These are phyloP conservation scores for Eudasyphora cyanicolor DNA, from an alignment of 2,888 invertebrate genomes.

Conservation along the genomic window DNA sequence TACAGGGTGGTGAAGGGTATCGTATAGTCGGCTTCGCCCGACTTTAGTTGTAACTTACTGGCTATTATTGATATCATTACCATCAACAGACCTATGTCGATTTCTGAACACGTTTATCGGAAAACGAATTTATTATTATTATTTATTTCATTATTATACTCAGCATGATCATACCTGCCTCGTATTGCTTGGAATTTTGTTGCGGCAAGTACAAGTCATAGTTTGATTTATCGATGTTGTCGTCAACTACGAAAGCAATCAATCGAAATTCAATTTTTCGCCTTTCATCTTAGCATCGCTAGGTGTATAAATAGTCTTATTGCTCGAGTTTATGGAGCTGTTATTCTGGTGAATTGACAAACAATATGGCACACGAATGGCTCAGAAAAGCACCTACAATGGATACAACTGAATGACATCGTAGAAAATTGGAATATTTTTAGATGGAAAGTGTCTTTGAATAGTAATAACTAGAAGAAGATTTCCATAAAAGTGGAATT, in stretches of 20 bases:
- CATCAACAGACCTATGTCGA: no score
- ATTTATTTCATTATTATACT: no score
- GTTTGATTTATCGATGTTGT: slow-evolving; percentile 67
- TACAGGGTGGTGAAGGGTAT: no score
- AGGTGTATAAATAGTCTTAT: background rate
- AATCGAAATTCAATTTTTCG: slow-evolving; percentile 77
- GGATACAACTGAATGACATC: background rate
- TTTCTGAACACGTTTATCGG: no score
- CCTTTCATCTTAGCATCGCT: background rate
- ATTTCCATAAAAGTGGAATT: no score
- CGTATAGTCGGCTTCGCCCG: no score
- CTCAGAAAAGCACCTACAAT: background rate
- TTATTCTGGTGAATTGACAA: slow-evolving; percentile 1
- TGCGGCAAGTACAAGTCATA: slow-evolving; percentile 44
- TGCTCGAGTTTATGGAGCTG: background rate
- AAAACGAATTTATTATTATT: no score
- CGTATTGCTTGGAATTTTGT: slow-evolving; percentile 3
- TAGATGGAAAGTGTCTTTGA: background rate
- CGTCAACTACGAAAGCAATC: slow-evolving; percentile 76
- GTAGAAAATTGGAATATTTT: background rate
- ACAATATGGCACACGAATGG: background rate
- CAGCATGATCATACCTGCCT: background rate
- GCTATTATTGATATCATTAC: no score
- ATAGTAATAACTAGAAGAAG: background rate
- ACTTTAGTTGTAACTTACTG: no score